phyloP scores from a whole-genome alignment of 53 echinoderm and acorn worm species.

The Zoroaster sp. region DNA sequence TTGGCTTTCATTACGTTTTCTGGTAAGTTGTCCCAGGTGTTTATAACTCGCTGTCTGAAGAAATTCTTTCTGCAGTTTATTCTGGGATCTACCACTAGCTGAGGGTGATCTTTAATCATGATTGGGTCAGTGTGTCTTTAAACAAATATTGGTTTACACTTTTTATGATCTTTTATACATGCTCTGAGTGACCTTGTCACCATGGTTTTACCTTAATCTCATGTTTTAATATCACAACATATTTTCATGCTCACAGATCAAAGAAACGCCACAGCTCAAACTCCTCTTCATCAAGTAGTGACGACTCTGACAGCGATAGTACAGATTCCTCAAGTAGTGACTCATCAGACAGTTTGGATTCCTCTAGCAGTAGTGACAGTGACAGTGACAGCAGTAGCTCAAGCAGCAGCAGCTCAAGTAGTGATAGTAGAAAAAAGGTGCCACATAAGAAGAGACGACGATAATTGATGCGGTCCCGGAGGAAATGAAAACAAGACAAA shows the following conservation, averaged over 20 bases:
- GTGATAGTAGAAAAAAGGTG: not conserved
- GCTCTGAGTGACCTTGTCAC: too few relatives aligned
- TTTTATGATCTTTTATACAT: too few relatives aligned
- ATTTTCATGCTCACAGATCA: not conserved
- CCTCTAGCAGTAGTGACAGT: slow-evolving; percentile 42
- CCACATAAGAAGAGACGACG: slow-evolving; percentile 20
- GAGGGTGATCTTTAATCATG: too few relatives aligned
- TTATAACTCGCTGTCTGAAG: too few relatives aligned
- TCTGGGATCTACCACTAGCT: too few relatives aligned
- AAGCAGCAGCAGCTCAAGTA: slow-evolving; percentile 22
- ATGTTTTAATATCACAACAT: not conserved
- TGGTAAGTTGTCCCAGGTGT: too few relatives aligned
- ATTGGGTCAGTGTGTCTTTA: too few relatives aligned
- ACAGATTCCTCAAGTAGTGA: not conserved
- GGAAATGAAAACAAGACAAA: not conserved
- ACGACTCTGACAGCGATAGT: not conserved
- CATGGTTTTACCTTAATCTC: too few relatives aligned
- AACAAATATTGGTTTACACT: too few relatives aligned
- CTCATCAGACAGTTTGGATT: slow-evolving; percentile 18
- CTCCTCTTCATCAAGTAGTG: slow-evolving; percentile 24
- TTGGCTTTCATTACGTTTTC: too few relatives aligned
- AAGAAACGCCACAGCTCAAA: slow-evolving; percentile 16
- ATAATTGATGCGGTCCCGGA: not conserved
- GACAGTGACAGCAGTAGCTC: slow-evolving; percentile 1
- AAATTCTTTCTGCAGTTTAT: too few relatives aligned